Base-by-base conservation (phyloP, 1,140 invertebrate genomes). In the Yoshiicerus persimilis region DNA sequence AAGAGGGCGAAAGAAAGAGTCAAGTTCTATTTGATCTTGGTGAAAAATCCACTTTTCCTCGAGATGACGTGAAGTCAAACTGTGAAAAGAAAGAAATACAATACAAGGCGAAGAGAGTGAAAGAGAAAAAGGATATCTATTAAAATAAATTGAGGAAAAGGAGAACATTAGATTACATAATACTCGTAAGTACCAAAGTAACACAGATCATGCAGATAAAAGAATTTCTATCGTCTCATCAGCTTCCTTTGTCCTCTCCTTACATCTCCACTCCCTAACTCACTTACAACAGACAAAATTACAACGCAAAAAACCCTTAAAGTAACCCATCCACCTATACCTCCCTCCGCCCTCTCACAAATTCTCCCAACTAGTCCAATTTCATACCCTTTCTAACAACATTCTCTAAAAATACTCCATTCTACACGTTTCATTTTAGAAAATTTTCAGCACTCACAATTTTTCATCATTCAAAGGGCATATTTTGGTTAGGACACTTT, bases 101-200 rank as follows among this genome's bases (percentile, higher is more conserved):
- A 56, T 56, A n/a, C 47, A 56, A 56, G 20, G n/a, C 47, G n/a
- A 56, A 70, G 64, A 25, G 64, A 27, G 64, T 70, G 64, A 70
- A 70, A 70, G 64, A 70, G 64, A 30, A 70, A 70, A 70, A 70
- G 64, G 64, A 70, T 70, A 70, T 70, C 64, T 70, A 70, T 70
- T 70, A 70, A 70, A 70, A 70, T 70, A 70, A 70, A 70, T 70
- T 70, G 64, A 70, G 64, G 64, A 70, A 70, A 70, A 70, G 64
- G 64, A 70, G 64, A 70, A 70, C 64, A 70, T 70, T 70, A 70
- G 64, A 70, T 70, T 70, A 70, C 64, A 70, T 70, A 27, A 70
- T 70, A 27, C 64, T 56, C 47, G 47, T 30, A 30, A 70, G 64
- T 70, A 56, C 47, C n/a, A 56, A 70, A 70, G 64, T 70, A 70